Conservation (phyloP, 2,888 invertebrate species). For the Seira sanloemensis region DNA sequence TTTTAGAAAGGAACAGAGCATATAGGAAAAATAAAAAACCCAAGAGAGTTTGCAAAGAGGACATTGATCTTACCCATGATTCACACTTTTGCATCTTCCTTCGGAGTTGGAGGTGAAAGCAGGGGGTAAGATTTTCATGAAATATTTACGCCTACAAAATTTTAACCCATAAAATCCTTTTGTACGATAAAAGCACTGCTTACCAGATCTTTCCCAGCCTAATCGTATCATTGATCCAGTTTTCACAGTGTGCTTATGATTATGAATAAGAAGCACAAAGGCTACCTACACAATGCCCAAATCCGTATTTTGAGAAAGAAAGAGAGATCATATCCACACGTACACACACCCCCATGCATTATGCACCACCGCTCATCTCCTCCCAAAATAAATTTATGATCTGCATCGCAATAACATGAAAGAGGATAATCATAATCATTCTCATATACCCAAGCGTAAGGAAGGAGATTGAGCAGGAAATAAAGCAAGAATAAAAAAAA, state of each 20-base stretch:
- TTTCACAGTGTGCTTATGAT: not conserved
- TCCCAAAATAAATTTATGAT: constrained; percentile 7
- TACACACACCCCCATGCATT: constrained; percentile 6
- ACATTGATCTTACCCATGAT: constrained; percentile 4
- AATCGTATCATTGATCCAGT: constrained; percentile 3
- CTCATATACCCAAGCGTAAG: not conserved
- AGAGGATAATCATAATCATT: constrained; percentile 10
- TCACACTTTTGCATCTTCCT: not conserved
- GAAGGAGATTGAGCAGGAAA: not conserved
- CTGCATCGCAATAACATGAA: constrained; percentile 12
- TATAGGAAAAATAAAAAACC: constrained; percentile 9
- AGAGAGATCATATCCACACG: not conserved
- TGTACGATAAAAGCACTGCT: not conserved
- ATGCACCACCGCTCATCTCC: not conserved
- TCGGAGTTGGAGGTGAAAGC: not conserved
- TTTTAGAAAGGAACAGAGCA: constrained; percentile 6
- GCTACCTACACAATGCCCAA: not conserved
- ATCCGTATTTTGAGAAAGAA: not conserved
- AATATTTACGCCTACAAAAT: not conserved
- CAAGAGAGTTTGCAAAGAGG: not conserved
- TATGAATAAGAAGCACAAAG: not conserved
- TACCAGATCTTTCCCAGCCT: not conserved
- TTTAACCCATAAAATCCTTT: not conserved
- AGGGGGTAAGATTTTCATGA: not conserved
- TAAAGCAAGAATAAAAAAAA: not conserved